Evolutionary conservation across 23 tunicate genomes (phyloP).

Genomic region (Botrylloides violaceus): DNA sequence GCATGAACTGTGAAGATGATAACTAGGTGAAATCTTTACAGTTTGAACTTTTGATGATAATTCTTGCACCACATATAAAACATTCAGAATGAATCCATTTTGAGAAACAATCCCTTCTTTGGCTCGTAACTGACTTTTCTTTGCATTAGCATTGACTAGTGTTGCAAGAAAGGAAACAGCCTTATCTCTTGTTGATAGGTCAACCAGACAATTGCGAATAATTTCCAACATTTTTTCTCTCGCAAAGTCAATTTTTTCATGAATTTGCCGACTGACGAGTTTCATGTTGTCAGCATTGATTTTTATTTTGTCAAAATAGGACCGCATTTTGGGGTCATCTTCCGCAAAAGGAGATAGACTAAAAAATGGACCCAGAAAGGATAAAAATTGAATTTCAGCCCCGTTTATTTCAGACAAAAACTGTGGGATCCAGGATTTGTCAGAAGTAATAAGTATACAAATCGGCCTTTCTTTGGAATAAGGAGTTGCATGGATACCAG

Average conservation of each 20-base stretch:
- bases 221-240: constrained; percentile 47
- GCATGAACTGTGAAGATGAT: constrained; percentile 30
- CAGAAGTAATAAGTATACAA: constrained; percentile 25
- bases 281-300: constrained; percentile 11
- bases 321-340: constrained; percentile 38
- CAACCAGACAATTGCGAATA: constrained; percentile 40
- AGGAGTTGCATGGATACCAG: constrained; percentile 23
- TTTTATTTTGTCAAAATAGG: constrained; percentile 12
- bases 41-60: constrained; percentile 51
- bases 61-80: constrained; percentile 45
- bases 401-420: constrained; percentile 43
- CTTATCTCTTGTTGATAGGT: constrained; percentile 32
- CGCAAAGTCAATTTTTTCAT: constrained; percentile 9
- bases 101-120: constrained; percentile 33
- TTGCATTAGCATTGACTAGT: constrained; percentile 34
- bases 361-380: constrained; percentile 84
- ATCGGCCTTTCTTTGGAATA: constrained; percentile 53
- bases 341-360: constrained; percentile 63
- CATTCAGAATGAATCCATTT: constrained; percentile 69
- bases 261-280: constrained; percentile 9
- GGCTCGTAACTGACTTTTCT: constrained; percentile 52
- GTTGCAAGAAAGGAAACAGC: constrained; percentile 28
- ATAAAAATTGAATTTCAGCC: constrained; percentile 37
- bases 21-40: constrained; percentile 32
- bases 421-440: constrained; percentile 53